phyloP scores from a whole-genome alignment of 2,797 vertebrate species.

The Menidia menidia region DNA sequence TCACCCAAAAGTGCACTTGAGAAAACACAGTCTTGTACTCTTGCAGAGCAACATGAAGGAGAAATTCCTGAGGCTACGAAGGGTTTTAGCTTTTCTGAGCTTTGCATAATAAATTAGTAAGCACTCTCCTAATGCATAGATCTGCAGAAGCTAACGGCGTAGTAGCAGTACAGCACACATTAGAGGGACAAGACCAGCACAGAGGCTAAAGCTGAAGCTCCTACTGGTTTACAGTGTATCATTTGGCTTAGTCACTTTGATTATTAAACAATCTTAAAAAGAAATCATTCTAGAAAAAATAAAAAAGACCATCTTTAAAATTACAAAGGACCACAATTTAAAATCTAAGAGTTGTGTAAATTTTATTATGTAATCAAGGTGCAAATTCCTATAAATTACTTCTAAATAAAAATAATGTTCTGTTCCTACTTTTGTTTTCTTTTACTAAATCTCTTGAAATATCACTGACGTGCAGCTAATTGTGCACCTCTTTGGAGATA shows the following conservation, averaged over 20 bases:
- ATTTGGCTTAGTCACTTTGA: background rate
- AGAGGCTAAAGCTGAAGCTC: background rate
- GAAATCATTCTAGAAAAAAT: background rate
- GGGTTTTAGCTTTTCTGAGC: background rate
- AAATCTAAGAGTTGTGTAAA: background rate
- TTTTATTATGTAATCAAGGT: background rate
- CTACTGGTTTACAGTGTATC: background rate
- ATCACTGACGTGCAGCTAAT: background rate
- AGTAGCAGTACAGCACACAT: background rate
- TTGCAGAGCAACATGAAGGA: conserved; percentile 1
- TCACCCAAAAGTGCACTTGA: conserved; percentile 15
- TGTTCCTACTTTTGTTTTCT: no score
- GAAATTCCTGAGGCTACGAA: conserved; percentile 33
- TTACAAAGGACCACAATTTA: background rate
- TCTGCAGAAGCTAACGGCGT: background rate
- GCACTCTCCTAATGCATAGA: background rate
- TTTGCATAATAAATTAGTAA: background rate
- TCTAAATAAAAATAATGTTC: background rate
- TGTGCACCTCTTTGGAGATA: background rate
- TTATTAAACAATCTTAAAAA: background rate
- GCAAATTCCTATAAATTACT: background rate
- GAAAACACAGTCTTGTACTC: conserved; percentile 11
- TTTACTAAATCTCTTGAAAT: background rate
- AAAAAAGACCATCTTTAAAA: no score
- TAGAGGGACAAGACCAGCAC: background rate